phyloP scores from a whole-genome alignment of 1,140 invertebrate species.

The Steinernema feltiae region DNA sequence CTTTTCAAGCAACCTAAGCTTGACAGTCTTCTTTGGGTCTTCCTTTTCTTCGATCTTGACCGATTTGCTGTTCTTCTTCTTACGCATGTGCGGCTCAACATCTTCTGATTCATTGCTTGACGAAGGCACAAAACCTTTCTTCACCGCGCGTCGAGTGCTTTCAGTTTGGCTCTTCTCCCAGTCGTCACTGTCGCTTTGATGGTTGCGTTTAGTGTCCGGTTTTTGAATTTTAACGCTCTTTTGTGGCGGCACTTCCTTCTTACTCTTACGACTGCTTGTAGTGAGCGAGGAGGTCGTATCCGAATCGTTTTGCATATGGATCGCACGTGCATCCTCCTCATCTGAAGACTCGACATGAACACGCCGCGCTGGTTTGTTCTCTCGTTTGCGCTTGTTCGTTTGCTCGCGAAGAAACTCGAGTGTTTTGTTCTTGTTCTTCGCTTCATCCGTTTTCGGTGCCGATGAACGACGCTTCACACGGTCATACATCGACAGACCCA shows the following conservation, averaged over 20 bases:
- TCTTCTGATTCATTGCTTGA: background rate
- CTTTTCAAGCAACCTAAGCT: background rate
- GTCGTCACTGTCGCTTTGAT: background rate
- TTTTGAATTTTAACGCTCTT: background rate
- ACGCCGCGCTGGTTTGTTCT: background rate
- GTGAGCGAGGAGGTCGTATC: background rate
- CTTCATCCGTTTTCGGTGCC: background rate
- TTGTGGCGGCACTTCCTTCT: background rate
- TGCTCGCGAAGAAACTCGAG: background rate
- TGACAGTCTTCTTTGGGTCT: background rate
- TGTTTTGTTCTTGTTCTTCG: background rate
- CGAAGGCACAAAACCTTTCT: background rate
- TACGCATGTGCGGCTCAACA: background rate
- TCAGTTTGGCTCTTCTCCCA: background rate
- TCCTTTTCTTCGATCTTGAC: background rate
- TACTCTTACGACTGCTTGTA: background rate
- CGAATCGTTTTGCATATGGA: background rate
- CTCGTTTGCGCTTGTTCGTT: background rate
- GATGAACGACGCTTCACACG: slow-evolving; percentile 3
- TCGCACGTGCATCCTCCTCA: background rate
- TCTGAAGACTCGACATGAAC: background rate
- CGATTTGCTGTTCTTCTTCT: background rate
- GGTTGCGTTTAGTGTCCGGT: background rate
- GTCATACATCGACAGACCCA: background rate
- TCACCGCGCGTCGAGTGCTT: background rate